Conservation (phyloP, 1,140 invertebrate species). For the Drosophila pandora region DNA sequence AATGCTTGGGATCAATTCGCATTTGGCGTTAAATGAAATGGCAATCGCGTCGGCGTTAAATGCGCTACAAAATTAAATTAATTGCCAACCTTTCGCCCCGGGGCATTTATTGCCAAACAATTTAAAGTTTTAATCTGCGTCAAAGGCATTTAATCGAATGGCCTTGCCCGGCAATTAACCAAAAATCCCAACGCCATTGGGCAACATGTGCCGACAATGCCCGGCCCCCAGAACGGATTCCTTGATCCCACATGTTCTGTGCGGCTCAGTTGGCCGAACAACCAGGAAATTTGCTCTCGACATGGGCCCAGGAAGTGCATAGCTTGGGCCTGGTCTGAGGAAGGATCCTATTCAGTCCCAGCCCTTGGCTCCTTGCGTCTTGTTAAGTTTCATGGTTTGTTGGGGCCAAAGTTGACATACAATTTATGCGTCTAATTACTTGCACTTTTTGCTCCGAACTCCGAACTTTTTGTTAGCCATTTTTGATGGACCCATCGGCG, state of each 20-base stretch:
- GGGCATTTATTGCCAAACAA: constrained; percentile 43
- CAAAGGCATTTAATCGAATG: constrained; percentile 39
- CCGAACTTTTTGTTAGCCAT: constrained; percentile 1
- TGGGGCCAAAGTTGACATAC: constrained; percentile 52
- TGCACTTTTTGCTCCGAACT: constrained; percentile 46
- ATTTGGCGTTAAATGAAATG: constrained; percentile 47
- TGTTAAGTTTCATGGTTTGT: constrained; percentile 12
- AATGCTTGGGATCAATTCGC: constrained; percentile 37
- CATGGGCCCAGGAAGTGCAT: constrained; percentile 41
- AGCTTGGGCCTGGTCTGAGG: constrained; percentile 1
- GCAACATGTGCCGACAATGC: constrained; percentile 60
- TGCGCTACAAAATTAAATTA: constrained; percentile 63
- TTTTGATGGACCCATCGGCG: constrained; percentile 42
- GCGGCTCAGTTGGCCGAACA: constrained; percentile 44
- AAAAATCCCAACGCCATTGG: constrained; percentile 11
- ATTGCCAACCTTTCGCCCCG: constrained; percentile 44
- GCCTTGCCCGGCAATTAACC: constrained; percentile 50
- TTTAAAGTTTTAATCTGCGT: constrained; percentile 69
- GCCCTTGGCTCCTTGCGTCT: constrained; percentile 3
- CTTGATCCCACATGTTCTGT: constrained; percentile 49
- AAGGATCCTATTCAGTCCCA: neutral
- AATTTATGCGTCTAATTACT: constrained; percentile 75
- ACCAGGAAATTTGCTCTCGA: constrained; percentile 35
- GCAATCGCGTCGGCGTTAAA: constrained; percentile 46
- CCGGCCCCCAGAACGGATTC: constrained; percentile 9